A percentile compares a stretch with the other conserved stretches of the same genome.
These are phyloP conservation scores for Malurus elegans DNA, from an alignment of 2,113 vertebrate species.

Conservation along the genomic window DNA sequence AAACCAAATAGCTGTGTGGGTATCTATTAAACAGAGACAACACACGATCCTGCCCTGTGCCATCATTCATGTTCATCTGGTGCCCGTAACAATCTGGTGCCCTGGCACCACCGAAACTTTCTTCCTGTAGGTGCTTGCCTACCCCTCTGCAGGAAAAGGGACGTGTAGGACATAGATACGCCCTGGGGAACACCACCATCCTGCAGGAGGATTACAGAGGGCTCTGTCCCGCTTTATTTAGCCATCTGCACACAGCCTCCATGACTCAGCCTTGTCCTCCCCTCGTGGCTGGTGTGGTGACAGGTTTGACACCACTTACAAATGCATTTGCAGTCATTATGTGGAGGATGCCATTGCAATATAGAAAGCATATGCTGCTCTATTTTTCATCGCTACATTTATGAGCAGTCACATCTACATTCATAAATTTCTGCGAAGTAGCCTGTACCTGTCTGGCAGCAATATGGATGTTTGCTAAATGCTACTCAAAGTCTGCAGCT, in stretches of 20 bases:
- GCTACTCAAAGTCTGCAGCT: neutral
- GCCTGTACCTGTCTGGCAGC: neutral
- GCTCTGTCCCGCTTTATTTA: neutral
- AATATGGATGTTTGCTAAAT: neutral
- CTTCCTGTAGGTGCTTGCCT: neutral
- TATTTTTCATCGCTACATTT: neutral
- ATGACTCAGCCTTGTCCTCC: neutral
- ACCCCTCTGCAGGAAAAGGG: neutral
- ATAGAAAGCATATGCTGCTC: neutral
- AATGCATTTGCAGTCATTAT: neutral
- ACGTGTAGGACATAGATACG: neutral
- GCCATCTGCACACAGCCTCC: neutral
- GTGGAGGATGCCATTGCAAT: neutral
- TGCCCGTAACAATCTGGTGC: accelerated
- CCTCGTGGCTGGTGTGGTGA: neutral
- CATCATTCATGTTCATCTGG: accelerated
- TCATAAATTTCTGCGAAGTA: neutral
- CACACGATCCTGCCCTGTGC: accelerated
- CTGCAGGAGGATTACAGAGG: neutral
- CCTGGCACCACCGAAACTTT: accelerated
- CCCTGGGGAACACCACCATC: neutral
- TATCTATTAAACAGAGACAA: neutral
- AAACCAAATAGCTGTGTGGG: neutral
- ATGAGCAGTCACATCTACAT: neutral
- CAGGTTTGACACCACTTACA: neutral